Conservation (phyloP, 2,113 vertebrate species). For the Cnemophilus loriae region DNA sequence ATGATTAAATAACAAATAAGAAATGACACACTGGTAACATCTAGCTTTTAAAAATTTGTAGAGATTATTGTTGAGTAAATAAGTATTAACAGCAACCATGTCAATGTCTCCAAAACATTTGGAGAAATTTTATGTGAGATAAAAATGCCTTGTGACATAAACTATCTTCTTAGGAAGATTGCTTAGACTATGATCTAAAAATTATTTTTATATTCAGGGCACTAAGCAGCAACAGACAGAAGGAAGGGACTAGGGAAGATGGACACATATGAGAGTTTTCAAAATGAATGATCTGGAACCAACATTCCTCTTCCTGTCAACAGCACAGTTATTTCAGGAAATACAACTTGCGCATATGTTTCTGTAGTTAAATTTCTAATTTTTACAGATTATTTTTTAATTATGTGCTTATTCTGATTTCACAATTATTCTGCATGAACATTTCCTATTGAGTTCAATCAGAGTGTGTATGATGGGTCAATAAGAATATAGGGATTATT, state of each 20-base stretch:
- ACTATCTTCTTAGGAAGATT: background rate
- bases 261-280: background rate
- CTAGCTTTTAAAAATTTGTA: constrained; percentile 22
- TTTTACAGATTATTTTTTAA: constrained; percentile 5
- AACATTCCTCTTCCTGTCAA: background rate
- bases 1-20: constrained; percentile 49
- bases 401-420: background rate
- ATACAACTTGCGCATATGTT: background rate
- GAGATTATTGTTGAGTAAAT: background rate
- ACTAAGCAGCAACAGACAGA: background rate
- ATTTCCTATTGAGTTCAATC: constrained; percentile 10
- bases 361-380: background rate
- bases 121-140: background rate
- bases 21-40: constrained; percentile 37
- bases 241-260: background rate
- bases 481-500: constrained; percentile 35
- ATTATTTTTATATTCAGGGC: background rate
- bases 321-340: background rate
- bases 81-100: background rate
- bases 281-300: background rate
- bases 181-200: background rate
- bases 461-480: constrained; percentile 30
- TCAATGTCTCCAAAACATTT: background rate
- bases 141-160: background rate
- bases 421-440: constrained; percentile 7